A percentile compares a stretch with the other conserved stretches of the same genome.
phyloP scores from a whole-genome alignment of 2,113 vertebrate species.

The Rhodinocichla rosea region DNA sequence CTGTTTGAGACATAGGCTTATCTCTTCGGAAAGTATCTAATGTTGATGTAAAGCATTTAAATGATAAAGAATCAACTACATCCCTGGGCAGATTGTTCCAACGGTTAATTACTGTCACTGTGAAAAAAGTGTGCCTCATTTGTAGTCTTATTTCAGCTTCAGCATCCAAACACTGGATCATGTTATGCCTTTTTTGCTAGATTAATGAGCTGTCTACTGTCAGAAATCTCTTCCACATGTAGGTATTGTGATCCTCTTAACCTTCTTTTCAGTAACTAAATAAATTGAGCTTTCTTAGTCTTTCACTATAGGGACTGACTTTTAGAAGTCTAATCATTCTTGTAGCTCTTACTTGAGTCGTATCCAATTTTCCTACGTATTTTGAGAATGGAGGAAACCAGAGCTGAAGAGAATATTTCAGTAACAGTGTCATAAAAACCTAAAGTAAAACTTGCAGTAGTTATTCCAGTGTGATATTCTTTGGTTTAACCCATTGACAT shows the following conservation, averaged over 20 bases:
- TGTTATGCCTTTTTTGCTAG: slow-evolving; percentile 57
- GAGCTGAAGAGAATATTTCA: not conserved
- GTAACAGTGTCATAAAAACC: not conserved
- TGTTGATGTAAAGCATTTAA: slow-evolving; percentile 50
- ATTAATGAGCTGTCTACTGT: slow-evolving; percentile 67
- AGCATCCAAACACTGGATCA: slow-evolving; percentile 40
- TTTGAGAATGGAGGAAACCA: not conserved
- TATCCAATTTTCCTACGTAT: slow-evolving; percentile 13
- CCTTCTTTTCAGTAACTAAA: slow-evolving; percentile 61
- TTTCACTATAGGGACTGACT: slow-evolving; percentile 52
- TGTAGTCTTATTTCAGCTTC: slow-evolving; percentile 47
- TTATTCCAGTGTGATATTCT: not conserved
- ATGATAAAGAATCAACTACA: slow-evolving; percentile 49
- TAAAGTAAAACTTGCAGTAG: not conserved
- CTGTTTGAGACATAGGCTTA: slow-evolving; percentile 18
- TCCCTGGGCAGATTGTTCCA: slow-evolving; percentile 34
- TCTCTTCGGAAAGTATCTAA: slow-evolving; percentile 29
- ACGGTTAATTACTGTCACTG: slow-evolving; percentile 49
- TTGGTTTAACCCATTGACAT: not conserved
- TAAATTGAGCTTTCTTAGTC: slow-evolving; percentile 58
- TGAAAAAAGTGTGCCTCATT: slow-evolving; percentile 33
- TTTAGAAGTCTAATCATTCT: slow-evolving; percentile 54
- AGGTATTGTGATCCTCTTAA: slow-evolving; percentile 64
- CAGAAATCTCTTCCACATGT: slow-evolving; percentile 66
- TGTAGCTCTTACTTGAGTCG: slow-evolving; percentile 5